Percentiles rank a stretch among this genome's conserved stretches.
Conservation (phyloP, 2,113 vertebrate species). For the Cavia aperea region DNA sequence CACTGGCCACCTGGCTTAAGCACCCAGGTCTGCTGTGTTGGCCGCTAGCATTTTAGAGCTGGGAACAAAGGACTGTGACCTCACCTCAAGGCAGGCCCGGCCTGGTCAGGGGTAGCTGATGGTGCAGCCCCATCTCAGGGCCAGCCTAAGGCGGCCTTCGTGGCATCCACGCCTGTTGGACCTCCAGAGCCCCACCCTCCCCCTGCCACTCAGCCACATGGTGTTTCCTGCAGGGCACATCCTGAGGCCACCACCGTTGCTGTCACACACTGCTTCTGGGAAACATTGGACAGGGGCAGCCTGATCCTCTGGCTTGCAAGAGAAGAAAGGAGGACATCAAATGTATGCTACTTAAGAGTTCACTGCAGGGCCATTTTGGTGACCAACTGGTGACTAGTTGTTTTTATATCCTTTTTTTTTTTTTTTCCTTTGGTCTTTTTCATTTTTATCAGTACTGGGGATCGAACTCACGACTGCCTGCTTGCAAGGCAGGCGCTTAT, state of each 20-base stretch:
- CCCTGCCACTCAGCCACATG: not conserved
- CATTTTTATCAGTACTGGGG: not conserved
- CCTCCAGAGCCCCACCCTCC: not conserved
- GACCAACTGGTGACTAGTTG: accelerated
- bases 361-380: too few species aligned
- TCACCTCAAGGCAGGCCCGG: not conserved
- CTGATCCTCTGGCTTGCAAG: not conserved
- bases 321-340: not conserved
- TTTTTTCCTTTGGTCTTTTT: too few species aligned
- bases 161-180: not conserved
- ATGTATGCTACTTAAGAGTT: too few species aligned
- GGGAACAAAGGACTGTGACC: not conserved
- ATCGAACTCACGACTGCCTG: too few species aligned
- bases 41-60: too few species aligned
- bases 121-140: not conserved
- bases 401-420: not conserved
- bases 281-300: not conserved
- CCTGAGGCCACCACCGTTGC: not conserved
- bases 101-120: not conserved
- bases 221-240: not conserved
- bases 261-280: not conserved
- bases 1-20: not conserved
- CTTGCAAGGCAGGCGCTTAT: too few species aligned
- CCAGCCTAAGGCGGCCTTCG: too few species aligned
- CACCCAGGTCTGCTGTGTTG: not conserved